Evolutionary conservation across 2,113 vertebrate genomes (phyloP), one percentile per base, ranked within the genome.

Genomic region (Gila orcuttii): DNA sequence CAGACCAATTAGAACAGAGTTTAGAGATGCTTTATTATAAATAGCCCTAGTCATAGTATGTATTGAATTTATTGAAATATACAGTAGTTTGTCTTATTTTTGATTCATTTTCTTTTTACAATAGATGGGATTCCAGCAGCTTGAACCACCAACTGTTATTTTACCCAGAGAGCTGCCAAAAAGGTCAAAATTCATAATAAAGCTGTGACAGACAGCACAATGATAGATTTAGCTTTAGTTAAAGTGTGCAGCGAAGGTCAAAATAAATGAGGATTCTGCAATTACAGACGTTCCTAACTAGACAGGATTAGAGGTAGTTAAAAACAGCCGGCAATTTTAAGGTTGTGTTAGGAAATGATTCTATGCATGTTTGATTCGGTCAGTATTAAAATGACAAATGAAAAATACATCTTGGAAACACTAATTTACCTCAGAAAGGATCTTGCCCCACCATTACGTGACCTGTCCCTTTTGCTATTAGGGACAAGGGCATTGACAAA

Each of bases 401-500:
- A 13, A 13, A 64, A 28, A 7, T 57, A 69, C 31, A 69, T 15
- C 1, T 69, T 36, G n/a, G 10, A 62, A 62, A 5, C 28, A 4
- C 28, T 39, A 73, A 73, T 71, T 77, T 21, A 55, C 47, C 17
- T 55, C 3, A 33, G 28, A 17, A n/a, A 64, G 11, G 64, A 81
- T 85, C 78, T 86, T n/a, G 78, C 23, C 45, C 86, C 66, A 78
- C 83, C 87, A 88, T 91, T 88, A 88, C 7, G 68, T 85, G 71
- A 87, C 73, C 42, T 42, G 66, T 13, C 66, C 59, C 11, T 31
- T 80, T 28, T 31, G 59, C 83, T 84, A 82, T 71, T 68, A 87
- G 79, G 83, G 78, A 79, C 83, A 64, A 73, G 50, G 25, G 39
- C 59, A 68, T 78, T 64, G 68, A 81, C 25, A 64, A 25, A 47